These are phyloP conservation scores for Anolis apletophallus DNA, from an alignment of 2,797 vertebrate genomes.

Conservation along the genomic window DNA sequence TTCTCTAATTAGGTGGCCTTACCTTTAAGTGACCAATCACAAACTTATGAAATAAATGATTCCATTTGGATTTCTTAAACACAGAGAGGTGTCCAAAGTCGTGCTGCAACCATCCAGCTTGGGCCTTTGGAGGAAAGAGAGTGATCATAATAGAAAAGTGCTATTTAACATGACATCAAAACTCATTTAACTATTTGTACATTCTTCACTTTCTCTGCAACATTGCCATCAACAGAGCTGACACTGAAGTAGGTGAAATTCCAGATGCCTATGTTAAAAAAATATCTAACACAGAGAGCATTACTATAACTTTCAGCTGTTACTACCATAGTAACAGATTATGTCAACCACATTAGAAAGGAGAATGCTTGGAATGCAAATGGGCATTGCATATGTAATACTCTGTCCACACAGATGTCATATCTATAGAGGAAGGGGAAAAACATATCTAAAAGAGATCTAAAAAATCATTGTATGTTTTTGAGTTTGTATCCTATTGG, in stretches of 20 bases:
- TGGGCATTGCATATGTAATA: neutral
- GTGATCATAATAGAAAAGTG: constrained; percentile 16
- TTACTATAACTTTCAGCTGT: no score
- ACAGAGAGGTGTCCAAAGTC: constrained; percentile 94
- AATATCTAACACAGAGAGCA: neutral
- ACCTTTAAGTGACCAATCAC: constrained; percentile 95
- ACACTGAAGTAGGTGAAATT: neutral
- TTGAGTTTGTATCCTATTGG: neutral
- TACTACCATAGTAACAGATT: neutral
- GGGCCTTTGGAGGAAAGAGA: constrained; percentile 78
- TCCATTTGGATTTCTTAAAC: constrained; percentile 90
- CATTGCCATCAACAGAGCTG: neutral
- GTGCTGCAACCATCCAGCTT: constrained; percentile 88
- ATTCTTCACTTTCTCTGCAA: neutral
- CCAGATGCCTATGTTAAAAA: neutral
- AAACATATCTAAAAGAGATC: neutral
- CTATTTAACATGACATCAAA: neutral
- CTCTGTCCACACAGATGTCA: neutral
- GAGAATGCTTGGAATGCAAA: neutral
- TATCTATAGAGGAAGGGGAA: neutral
- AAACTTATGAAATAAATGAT: constrained; percentile 92
- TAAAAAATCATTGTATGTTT: neutral
- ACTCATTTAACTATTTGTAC: neutral
- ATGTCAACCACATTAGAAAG: neutral
- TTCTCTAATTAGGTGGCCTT: constrained; percentile 24